Evolutionary conservation across 2,797 vertebrate species (phyloP), one percentile per base, ranked within the genome.

Genomic region (Enteromius viviparus): DNA sequence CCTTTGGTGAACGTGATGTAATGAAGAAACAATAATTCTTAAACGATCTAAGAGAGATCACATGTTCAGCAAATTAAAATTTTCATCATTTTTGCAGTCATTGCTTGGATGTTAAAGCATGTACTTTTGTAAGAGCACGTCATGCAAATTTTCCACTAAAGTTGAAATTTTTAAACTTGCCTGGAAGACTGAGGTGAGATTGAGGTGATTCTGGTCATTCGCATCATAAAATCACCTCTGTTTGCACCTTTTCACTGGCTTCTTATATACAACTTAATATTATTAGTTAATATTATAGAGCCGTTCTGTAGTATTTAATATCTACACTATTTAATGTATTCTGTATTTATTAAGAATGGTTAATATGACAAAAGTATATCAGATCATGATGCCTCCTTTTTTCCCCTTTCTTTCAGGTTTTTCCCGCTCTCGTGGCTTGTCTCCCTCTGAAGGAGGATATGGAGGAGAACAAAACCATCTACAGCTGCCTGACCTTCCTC

Each of bases 361-460:
- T 34, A 19, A 74, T 74, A 0, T 6, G 29, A 34, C 29, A 34
- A 21, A 51, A 53, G 21, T 34, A 53, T 11, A 3, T 14, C 23
- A 1, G 37, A 9, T 77, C 26, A 10, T 62, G 42, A 45, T 64
- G 47, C 37, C 40, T 0, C 14, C 21, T 23, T 78, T 47, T 42
- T 42, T 42, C 9, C 29, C 3, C 29, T 34, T 34, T 55, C 8
- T 81, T 81, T 8, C 85, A 98, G 97, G 96, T 97, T 0, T 89
- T 98, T 21, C 95, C 96, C 10, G 94, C 94, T 26, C 87, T 98
- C 74, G 89, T 96, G 45, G 90, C 78, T 0, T 88, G 89, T 51
- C 94, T 98, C 40, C 97, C 97, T 0, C 93, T 98, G 49, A 95
- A 94, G 90, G 95, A 96, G 78, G 97, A 98, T 89, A 80, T 96